Conservation (phyloP, 2,888 invertebrate species). For the Lampropteryx suffumata region DNA sequence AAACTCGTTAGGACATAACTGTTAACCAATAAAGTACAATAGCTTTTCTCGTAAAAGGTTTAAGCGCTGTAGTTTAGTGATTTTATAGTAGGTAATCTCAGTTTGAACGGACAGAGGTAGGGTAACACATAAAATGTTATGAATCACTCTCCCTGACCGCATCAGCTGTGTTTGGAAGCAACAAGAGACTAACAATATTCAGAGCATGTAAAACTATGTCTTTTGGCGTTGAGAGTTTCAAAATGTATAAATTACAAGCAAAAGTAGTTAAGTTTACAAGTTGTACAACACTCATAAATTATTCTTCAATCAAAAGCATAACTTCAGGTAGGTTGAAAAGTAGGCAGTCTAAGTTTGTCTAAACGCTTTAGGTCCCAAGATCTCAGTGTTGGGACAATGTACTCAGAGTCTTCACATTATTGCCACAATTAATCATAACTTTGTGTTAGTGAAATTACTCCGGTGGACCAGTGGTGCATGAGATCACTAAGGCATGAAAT, state of each 20-base stretch:
- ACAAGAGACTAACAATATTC: conserved; percentile 38
- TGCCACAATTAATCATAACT: conserved; percentile 81
- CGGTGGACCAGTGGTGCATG: conserved; percentile 71
- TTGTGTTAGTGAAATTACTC: conserved; percentile 79
- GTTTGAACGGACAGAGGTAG: conserved; percentile 44
- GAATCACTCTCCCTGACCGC: conserved; percentile 50
- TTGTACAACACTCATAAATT: conserved; percentile 39
- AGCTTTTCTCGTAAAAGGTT: conserved; percentile 51
- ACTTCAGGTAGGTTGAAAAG: conserved; percentile 25
- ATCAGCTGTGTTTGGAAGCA: conserved; percentile 51
- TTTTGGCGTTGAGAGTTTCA: too few species aligned
- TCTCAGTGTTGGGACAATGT: conserved; percentile 49
- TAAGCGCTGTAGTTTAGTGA: conserved; percentile 46
- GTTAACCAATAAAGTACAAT: conserved; percentile 58
- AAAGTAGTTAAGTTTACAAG: too few species aligned
- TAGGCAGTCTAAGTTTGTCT: conserved; percentile 32
- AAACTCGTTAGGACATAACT: conserved; percentile 56
- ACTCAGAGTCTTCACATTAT: conserved; percentile 66
- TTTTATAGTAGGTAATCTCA: conserved; percentile 52
- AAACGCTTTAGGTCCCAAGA: conserved; percentile 40
- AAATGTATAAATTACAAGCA: too few species aligned
- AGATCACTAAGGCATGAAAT: conserved; percentile 79
- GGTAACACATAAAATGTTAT: conserved; percentile 58
- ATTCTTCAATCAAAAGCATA: conserved; percentile 28
- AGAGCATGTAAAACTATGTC: too few species aligned